These are phyloP conservation scores for Mesorhabditis spiculigera DNA, from an alignment of 2,888 invertebrate species.

Conservation along the genomic window DNA sequence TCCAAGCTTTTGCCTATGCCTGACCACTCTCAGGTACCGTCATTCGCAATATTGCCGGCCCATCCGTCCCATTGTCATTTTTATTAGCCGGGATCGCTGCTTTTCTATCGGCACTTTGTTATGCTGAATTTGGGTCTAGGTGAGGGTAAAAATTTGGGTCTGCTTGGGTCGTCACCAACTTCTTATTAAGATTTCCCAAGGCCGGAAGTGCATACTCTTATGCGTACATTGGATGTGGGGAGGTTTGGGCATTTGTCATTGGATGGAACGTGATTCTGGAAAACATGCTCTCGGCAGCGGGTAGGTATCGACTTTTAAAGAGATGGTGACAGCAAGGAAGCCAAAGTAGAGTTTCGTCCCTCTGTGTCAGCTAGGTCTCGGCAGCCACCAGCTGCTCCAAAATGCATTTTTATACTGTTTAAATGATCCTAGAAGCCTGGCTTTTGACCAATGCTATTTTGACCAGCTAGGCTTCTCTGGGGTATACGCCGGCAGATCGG, in stretches of 20 bases:
- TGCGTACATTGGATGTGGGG: slow-evolving; percentile 89
- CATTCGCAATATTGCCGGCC: slow-evolving; percentile 79
- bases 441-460: too few species aligned
- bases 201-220: slow-evolving; percentile 74
- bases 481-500: too few species aligned
- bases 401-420: too few species aligned
- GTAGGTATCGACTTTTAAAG: slow-evolving; percentile 3
- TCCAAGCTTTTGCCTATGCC: too few species aligned
- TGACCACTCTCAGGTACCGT: slow-evolving; percentile 72
- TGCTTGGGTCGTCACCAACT: not conserved
- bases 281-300: slow-evolving; percentile 70
- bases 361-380: too few species aligned
- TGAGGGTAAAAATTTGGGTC: slow-evolving; percentile 38
- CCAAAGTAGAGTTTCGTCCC: too few species aligned
- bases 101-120: slow-evolving; percentile 74
- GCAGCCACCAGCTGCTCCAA: too few species aligned
- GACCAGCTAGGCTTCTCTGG: too few species aligned
- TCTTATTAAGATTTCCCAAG: slow-evolving; percentile 68
- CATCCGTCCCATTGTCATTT: slow-evolving; percentile 77
- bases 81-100: slow-evolving; percentile 80
- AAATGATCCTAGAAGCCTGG: too few species aligned
- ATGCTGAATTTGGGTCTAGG: slow-evolving; percentile 62
- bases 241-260: slow-evolving; percentile 83
- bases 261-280: slow-evolving; percentile 63
- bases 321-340: too few species aligned